These are phyloP conservation scores for Drosophila oshimai DNA, from an alignment of 1,140 invertebrate genomes.

Conservation along the genomic window DNA sequence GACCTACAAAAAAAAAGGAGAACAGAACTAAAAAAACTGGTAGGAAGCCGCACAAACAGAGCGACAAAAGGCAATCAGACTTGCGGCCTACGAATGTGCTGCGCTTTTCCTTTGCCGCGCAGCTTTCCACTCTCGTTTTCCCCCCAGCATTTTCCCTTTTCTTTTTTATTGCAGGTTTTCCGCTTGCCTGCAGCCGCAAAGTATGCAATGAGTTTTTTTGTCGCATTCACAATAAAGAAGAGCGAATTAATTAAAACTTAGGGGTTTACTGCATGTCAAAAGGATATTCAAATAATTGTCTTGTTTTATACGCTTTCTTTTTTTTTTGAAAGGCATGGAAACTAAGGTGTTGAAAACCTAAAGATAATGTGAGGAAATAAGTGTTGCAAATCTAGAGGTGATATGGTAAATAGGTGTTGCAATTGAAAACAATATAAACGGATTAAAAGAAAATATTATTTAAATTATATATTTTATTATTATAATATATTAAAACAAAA, in stretches of 20 bases:
- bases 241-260: conserved; percentile 15
- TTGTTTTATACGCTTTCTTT: too few species aligned
- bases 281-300: too few species aligned
- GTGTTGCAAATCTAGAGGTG: too few species aligned
- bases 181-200: conserved; percentile 6
- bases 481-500: too few species aligned
- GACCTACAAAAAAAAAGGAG: neutral
- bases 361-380: too few species aligned
- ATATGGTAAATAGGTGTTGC: neutral
- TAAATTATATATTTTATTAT: too few species aligned
- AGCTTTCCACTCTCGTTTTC: conserved; percentile 6
- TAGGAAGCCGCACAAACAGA: conserved; percentile 11
- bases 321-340: too few species aligned
- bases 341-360: too few species aligned
- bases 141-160: conserved; percentile 2
- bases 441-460: too few species aligned
- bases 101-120: conserved; percentile 5
- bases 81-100: conserved; percentile 53
- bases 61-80: conserved; percentile 72
- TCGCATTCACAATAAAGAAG: conserved; percentile 7
- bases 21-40: neutral
- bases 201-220: conserved; percentile 25
- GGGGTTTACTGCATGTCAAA: neutral
- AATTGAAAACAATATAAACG: neutral
- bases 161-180: conserved; percentile 20